phyloP scores from a whole-genome alignment of 64 coral and sea anemone species.

The Cladopsammia gracilis region DNA sequence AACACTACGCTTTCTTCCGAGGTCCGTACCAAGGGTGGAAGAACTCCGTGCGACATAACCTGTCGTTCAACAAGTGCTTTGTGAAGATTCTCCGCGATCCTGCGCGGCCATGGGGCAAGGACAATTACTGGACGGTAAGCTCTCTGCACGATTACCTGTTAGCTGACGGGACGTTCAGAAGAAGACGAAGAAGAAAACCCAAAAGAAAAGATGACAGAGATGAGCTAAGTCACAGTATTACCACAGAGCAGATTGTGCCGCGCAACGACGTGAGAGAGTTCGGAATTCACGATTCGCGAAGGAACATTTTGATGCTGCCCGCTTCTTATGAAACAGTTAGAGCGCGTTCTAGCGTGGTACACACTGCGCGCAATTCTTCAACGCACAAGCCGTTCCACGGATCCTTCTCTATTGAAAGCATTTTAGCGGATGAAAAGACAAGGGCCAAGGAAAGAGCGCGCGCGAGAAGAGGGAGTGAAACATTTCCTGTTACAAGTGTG shows the following conservation, averaged over 20 bases:
- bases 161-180: slow-evolving; percentile 91
- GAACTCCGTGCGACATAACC: slow-evolving; percentile 97
- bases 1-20: slow-evolving; percentile 96
- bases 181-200: slow-evolving; percentile 88
- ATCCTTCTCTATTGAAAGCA: slow-evolving; percentile 91
- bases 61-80: slow-evolving; percentile 99
- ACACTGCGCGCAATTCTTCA: background rate
- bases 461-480: slow-evolving; percentile 14
- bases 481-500: slow-evolving; percentile 53
- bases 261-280: slow-evolving; percentile 13
- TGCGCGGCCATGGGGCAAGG: slow-evolving; percentile 97
- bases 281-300: slow-evolving; percentile 1
- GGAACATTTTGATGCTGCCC: slow-evolving; percentile 1
- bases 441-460: background rate
- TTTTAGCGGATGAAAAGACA: slow-evolving; percentile 65
- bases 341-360: background rate
- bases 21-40: slow-evolving; percentile 98
- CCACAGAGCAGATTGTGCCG: slow-evolving; percentile 16
- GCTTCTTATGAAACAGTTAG: slow-evolving; percentile 24
- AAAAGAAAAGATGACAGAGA: slow-evolving; percentile 80
- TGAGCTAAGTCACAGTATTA: slow-evolving; percentile 1
- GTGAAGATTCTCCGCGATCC: slow-evolving; percentile 98
- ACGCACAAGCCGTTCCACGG: slow-evolving; percentile 73
- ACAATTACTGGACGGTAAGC: slow-evolving; percentile 98
- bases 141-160: slow-evolving; percentile 94